Evolutionary conservation across 2,113 vertebrate genomes (phyloP), one percentile per base, ranked within the genome.

Genomic region (Actinemys pallida): DNA sequence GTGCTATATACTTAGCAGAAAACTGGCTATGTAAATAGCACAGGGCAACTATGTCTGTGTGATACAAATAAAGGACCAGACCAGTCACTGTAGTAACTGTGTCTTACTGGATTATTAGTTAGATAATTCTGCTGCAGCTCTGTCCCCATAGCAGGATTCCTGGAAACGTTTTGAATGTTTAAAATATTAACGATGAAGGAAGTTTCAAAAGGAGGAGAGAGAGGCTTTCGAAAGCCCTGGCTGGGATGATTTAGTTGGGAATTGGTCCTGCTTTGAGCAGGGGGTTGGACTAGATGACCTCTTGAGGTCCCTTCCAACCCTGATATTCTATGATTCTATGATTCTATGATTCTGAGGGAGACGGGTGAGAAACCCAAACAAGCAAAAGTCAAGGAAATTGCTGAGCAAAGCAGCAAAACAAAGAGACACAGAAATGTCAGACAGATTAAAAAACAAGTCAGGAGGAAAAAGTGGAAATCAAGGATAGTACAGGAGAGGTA

Each of bases 1-100:
- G 96, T 95, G 97, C 96, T 97, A 86, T 93, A 84, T 86, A 10
- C 96, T 69, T 83, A 93, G 87, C 50, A 69, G 83, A 94, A 2
- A 62, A 14, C 87, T 57, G 53, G 39, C 35, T 52, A 2, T 22
- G 9, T 78, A 13, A 52, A n/a, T 31, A 17, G 9, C 8, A 20
- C 14, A 20, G 25, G 16, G 65, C 25, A 52, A 2, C 42, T 62
- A 29, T 0, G 35, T 54, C 84, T 42, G 42, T 5, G 79, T 84
- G 88, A 19, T 49, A 80, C 53, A 90, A 91, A 83, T 42, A 35
- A 45, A 90, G 14, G 0, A 24, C 54, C 31, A 9, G 5, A 78
- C 56, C 45, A 65, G 4, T 72, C 16, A n/a, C 31, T 69, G 35
- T 14, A 65, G 12, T 20, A 75, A 91, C 25, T 47, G 24, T 92